A percentile compares a stretch with the other conserved stretches of the same genome.
phyloP scores from a whole-genome alignment of 2,888 invertebrate genomes.

The Dynastes maya region DNA sequence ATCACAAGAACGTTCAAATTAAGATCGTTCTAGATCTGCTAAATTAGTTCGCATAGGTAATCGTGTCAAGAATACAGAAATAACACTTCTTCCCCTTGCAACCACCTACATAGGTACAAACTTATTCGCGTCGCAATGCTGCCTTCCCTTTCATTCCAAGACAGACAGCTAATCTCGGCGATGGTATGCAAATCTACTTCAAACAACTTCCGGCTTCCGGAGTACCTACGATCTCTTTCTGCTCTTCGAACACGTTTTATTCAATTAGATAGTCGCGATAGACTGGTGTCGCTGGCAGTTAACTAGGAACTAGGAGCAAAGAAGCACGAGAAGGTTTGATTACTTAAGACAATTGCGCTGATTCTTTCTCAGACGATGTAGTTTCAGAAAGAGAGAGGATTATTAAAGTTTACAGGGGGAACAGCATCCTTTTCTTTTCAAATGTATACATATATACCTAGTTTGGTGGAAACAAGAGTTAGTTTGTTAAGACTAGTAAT shows the following conservation, averaged over 20 bases:
- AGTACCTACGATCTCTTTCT: not conserved
- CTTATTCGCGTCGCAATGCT: not conserved
- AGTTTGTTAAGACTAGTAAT: no score
- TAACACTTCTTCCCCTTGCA: no score
- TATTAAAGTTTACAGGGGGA: no score
- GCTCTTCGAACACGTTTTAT: conserved; percentile 2
- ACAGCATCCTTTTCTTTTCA: no score
- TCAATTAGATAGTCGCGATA: conserved; percentile 4
- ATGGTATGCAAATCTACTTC: conserved; percentile 14
- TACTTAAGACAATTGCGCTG: not conserved
- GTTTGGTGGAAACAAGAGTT: no score
- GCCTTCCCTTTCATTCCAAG: not conserved
- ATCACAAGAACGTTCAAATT: no score
- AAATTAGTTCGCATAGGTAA: no score
- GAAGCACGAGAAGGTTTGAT: not conserved
- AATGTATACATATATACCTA: no score
- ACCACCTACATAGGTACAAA: not conserved
- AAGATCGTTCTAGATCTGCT: no score
- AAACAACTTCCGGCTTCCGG: conserved; percentile 4
- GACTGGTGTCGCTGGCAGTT: not conserved
- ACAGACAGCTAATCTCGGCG: not conserved
- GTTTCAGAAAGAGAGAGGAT: not conserved
- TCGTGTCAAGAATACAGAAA: no score
- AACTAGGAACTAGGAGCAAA: not conserved
- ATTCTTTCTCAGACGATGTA: not conserved